Percentiles rank a stretch among this genome's conserved stretches.
phyloP scores from a whole-genome alignment of 2,888 invertebrate species.

The Gisinianus flammeolus region DNA sequence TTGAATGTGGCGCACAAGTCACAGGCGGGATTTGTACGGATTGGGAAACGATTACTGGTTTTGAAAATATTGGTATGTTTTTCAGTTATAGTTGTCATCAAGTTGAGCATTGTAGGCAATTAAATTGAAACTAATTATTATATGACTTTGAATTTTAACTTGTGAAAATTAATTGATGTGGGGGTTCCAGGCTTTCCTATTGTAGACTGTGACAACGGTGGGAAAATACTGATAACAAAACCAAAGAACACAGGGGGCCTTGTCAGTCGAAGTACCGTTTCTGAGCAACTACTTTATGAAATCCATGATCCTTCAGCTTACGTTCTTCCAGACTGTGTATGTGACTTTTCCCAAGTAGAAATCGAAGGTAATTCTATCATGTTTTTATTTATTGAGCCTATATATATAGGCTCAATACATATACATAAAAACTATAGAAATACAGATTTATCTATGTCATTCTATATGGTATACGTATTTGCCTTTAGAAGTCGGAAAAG shows the following conservation, averaged over 20 bases:
- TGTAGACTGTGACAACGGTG: conserved; percentile 62
- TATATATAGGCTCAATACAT: too few species aligned
- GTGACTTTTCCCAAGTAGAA: conserved; percentile 63
- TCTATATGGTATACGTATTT: too few species aligned
- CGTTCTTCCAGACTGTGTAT: conserved; percentile 64
- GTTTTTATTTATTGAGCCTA: too few species aligned
- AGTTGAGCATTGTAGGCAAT: too few species aligned
- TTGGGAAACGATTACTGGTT: conserved; percentile 63
- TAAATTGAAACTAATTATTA: too few species aligned
- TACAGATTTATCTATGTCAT: too few species aligned
- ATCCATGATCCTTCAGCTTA: conserved; percentile 64
- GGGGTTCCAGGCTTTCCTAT: conserved; percentile 66
- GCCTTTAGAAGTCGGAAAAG: conserved; percentile 16
- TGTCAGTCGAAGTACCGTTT: conserved; percentile 61
- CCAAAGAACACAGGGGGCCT: conserved; percentile 64
- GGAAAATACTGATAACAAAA: conserved; percentile 63
- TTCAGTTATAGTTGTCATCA: too few species aligned
- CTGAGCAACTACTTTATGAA: conserved; percentile 65
- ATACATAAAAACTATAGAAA: too few species aligned
- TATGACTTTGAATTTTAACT: too few species aligned
- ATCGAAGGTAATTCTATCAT: too few species aligned
- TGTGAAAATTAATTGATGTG: too few species aligned
- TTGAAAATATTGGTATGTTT: conserved; percentile 60
- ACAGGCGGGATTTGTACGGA: conserved; percentile 66
- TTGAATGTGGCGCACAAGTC: conserved; percentile 66